Evolutionary conservation across 2,888 invertebrate genomes (phyloP).

Genomic region (Drosophila setosimentum): DNA sequence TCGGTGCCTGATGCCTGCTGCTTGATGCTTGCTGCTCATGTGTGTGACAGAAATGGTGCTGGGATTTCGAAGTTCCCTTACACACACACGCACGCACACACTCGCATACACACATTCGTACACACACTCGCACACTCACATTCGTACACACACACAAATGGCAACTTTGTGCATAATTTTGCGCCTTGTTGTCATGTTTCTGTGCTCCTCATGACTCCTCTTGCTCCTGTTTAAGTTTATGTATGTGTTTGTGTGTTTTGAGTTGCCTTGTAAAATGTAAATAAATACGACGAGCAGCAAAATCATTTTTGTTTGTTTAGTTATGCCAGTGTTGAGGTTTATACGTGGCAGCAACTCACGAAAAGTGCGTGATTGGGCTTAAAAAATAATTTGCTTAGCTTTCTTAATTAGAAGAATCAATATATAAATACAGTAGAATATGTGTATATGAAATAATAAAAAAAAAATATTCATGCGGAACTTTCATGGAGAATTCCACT

Average conservation of each 20-base stretch:
- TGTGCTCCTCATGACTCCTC: background rate
- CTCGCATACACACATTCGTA: constrained; percentile 1
- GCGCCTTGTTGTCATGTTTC: constrained; percentile 78
- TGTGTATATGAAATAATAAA: background rate
- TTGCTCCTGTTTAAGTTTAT: background rate
- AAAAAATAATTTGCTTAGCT: background rate
- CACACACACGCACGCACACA: constrained; percentile 21
- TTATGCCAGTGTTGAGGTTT: constrained; percentile 51
- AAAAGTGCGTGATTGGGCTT: constrained; percentile 13
- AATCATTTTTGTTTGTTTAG: constrained; percentile 57
- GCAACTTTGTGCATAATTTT: constrained; percentile 80
- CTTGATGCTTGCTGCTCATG: constrained; percentile 26
- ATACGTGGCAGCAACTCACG: constrained; percentile 44
- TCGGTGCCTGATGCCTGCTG: constrained; percentile 36
- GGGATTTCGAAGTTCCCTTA: constrained; percentile 61
- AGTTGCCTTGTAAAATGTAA: constrained; percentile 76
- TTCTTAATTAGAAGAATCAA: background rate
- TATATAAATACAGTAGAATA: background rate
- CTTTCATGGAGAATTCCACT: background rate
- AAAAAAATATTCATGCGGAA: background rate
- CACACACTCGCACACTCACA: constrained; percentile 1
- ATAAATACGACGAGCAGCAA: constrained; percentile 65
- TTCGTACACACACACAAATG: constrained; percentile 47
- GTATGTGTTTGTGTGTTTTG: constrained; percentile 45
- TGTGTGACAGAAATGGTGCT: constrained; percentile 61